Conservation (phyloP, 2,113 vertebrate species). For the Tenrec ecaudatus region DNA sequence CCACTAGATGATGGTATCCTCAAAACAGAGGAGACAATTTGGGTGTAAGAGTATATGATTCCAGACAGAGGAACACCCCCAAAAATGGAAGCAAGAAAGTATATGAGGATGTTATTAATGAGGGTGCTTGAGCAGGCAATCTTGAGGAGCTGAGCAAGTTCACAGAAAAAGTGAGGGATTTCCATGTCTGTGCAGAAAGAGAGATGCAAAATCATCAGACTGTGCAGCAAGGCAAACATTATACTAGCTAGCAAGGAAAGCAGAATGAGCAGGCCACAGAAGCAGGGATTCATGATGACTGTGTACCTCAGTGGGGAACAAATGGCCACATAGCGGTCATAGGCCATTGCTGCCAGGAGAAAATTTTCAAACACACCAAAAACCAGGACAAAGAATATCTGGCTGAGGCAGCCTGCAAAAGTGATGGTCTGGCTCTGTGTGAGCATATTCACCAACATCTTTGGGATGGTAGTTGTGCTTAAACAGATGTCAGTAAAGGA, state of each 20-base stretch:
- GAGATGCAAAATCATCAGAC: background rate
- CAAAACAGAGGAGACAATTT: conserved; percentile 43
- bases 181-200: background rate
- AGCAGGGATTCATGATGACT: background rate
- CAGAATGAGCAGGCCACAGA: background rate
- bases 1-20: background rate
- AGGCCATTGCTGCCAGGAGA: conserved; percentile 42
- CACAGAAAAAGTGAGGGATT: background rate
- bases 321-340: background rate
- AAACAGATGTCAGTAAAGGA: background rate
- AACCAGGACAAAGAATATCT: background rate
- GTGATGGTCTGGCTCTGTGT: background rate
- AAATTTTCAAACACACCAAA: background rate
- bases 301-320: conserved; percentile 16
- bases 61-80: conserved; percentile 10
- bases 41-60: conserved; percentile 57
- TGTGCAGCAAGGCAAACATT: background rate
- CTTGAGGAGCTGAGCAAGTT: background rate
- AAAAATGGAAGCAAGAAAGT: background rate
- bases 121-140: background rate
- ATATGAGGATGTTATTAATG: background rate
- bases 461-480: background rate
- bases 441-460: background rate
- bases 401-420: background rate
- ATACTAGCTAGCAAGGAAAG: background rate